Base-by-base conservation (phyloP, 1,140 invertebrate genomes). In the Druon quercuslanigerum region DNA sequence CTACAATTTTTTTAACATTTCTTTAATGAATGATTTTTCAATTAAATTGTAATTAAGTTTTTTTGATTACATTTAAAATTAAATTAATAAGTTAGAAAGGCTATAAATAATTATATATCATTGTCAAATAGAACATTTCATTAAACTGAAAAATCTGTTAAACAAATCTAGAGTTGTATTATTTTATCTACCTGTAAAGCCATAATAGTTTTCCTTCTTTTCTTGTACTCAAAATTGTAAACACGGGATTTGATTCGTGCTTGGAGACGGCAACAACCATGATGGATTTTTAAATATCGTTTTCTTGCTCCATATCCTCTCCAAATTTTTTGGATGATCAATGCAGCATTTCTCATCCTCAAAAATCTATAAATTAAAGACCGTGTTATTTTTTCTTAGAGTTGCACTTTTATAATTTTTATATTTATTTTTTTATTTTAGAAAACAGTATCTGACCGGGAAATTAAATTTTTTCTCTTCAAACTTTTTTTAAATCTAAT, bases 221-320 rank as follows among this genome's bases (percentile, higher is more conserved):
- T 94, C 54, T 94, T 93, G 89, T 96, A 99, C 20, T 94, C 92
- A 81, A 93, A 93, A 20, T 95, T 95, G 3, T 97, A 87, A 78
- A 95, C 93, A 79, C 97, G 92, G 0, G 97, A 96, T 66, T 94
- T 93, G 74, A 98, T 94, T 17, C 95, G 92, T n/a, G 97, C 97
- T 90, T 98, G 97, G 25, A 99, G 90, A 72, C 98, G 92, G 83
- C 94, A 92, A 88, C 97, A 97, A 9, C 96, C 97, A 85, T 93
- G 93, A 78, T 92, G 92, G 93, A 98, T 96, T 72, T 91, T 86
- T 66, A 93, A 88, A 90, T 95, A 98, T 71, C 93, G 91, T 74
- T 92, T 93, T 70, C 95, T 93, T 81, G 95, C 95, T 1, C 94
- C 93, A 83, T 95, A 94, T 25, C 95, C 94, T 78, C 97, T 93